These are phyloP conservation scores for Calliopum simillimum DNA, from an alignment of 2,888 invertebrate species.

Conservation along the genomic window DNA sequence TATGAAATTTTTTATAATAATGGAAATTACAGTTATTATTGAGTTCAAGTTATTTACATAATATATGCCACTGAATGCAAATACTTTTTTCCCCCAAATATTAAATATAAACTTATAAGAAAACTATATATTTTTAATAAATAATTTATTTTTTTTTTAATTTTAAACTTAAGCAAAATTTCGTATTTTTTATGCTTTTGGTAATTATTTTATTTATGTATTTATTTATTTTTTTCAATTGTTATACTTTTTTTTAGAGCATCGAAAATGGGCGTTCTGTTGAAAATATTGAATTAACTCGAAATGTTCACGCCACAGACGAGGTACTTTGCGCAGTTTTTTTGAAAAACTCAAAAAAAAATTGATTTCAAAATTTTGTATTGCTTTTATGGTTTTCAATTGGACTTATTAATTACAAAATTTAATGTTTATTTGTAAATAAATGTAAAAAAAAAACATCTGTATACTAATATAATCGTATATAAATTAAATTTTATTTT, in stretches of 20 bases:
- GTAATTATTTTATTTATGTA: conserved; percentile 32
- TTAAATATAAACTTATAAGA: no score
- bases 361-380: conserved; percentile 41
- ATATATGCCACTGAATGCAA: conserved; percentile 21
- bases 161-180: no score
- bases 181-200: conserved; percentile 30
- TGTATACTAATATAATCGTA: conserved; percentile 21
- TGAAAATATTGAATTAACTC: conserved; percentile 67
- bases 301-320: conserved; percentile 69
- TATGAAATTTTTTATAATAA: conserved; percentile 29
- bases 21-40: conserved; percentile 3
- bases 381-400: conserved; percentile 43
- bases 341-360: conserved; percentile 42
- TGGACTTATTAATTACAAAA: conserved; percentile 30
- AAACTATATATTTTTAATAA: no score
- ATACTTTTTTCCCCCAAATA: no score
- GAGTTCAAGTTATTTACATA: conserved; percentile 9
- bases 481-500: conserved; percentile 10
- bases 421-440: conserved; percentile 36
- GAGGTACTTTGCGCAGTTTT: conserved; percentile 68
- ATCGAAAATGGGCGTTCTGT: conserved; percentile 68
- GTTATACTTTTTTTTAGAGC: conserved; percentile 65
- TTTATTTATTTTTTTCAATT: conserved; percentile 54
- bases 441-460: conserved; percentile 14
- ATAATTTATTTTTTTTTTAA: conserved; percentile 5